Conservation (phyloP, 2,888 invertebrate species). For the Acleris holmiana region DNA sequence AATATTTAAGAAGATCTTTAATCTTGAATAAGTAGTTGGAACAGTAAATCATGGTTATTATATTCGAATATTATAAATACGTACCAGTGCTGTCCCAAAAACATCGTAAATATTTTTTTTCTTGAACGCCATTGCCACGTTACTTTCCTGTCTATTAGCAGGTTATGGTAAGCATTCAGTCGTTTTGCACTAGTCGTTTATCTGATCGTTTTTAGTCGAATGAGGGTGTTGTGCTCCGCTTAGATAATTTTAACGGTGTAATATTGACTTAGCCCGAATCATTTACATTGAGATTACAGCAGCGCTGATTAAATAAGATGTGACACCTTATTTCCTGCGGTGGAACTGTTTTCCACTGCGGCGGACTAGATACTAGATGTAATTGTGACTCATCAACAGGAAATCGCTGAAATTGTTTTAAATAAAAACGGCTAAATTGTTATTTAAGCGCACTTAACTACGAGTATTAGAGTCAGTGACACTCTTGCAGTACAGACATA, state of each 20-base stretch:
- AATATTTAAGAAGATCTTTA: too few species aligned
- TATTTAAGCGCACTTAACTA: neutral
- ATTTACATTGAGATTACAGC: slow-evolving; percentile 71
- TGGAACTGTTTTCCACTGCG: slow-evolving; percentile 45
- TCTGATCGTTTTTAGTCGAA: slow-evolving; percentile 63
- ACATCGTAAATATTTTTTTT: slow-evolving; percentile 55
- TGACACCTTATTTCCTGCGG: slow-evolving; percentile 75
- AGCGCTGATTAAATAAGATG: slow-evolving; percentile 72
- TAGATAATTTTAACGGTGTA: slow-evolving; percentile 63
- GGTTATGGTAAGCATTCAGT: slow-evolving; percentile 49
- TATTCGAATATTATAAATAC: slow-evolving; percentile 36
- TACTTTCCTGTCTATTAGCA: slow-evolving; percentile 40
- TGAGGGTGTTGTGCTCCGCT: slow-evolving; percentile 52
- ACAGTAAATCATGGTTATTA: too few species aligned
- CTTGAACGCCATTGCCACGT: slow-evolving; percentile 64
- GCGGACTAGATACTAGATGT: slow-evolving; percentile 8
- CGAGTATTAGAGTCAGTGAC: too few species aligned
- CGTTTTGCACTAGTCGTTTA: slow-evolving; percentile 62
- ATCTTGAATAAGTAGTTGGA: too few species aligned
- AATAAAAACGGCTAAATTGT: neutral
- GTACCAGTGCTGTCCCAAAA: slow-evolving; percentile 60
- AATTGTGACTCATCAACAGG: slow-evolving; percentile 21
- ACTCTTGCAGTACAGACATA: too few species aligned
- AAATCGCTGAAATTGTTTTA: slow-evolving; percentile 8
- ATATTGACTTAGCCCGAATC: slow-evolving; percentile 60